phyloP scores from a whole-genome alignment of 1,140 invertebrate species.

The Aphaenogaster ashmeadi region DNA sequence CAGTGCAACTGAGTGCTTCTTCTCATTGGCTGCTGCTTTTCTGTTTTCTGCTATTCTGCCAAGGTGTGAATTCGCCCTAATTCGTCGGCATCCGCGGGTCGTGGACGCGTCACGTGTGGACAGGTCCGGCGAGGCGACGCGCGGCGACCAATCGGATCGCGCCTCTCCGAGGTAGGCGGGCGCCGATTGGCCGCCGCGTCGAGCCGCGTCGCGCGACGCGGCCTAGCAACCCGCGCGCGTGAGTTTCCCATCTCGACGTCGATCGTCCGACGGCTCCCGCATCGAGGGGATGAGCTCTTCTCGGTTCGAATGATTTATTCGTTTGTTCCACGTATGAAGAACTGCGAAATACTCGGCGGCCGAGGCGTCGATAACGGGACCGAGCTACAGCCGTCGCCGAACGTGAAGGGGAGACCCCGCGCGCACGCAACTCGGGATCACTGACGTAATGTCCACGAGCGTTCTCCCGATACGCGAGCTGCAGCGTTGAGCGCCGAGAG shows the following conservation, averaged over 20 bases:
- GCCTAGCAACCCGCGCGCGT: neutral
- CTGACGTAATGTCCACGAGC: slow-evolving; percentile 65
- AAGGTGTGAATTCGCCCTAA: no score
- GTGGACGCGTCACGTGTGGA: neutral
- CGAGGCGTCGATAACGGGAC: slow-evolving; percentile 46
- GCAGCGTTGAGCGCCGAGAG: slow-evolving; percentile 39
- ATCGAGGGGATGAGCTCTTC: slow-evolving; percentile 71
- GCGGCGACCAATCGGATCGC: neutral
- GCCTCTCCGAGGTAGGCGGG: neutral
- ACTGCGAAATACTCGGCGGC: slow-evolving; percentile 45
- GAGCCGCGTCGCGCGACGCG: neutral
- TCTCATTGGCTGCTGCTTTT: no score
- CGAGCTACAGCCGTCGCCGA: slow-evolving; percentile 48
- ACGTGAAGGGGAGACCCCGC: slow-evolving; percentile 3
- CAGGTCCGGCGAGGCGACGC: neutral
- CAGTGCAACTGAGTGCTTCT: no score
- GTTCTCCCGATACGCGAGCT: slow-evolving; percentile 37
- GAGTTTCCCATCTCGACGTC: slow-evolving; percentile 5
- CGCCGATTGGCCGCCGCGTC: neutral
- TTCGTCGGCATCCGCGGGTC: neutral
- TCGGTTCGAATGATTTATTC: slow-evolving; percentile 73
- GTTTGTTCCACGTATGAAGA: slow-evolving; percentile 71
- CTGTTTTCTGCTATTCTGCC: no score
- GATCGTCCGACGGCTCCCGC: neutral
- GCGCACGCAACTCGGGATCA: slow-evolving; percentile 11